Conservation (phyloP, 2,113 vertebrate species). For the Quiscalus mexicanus region DNA sequence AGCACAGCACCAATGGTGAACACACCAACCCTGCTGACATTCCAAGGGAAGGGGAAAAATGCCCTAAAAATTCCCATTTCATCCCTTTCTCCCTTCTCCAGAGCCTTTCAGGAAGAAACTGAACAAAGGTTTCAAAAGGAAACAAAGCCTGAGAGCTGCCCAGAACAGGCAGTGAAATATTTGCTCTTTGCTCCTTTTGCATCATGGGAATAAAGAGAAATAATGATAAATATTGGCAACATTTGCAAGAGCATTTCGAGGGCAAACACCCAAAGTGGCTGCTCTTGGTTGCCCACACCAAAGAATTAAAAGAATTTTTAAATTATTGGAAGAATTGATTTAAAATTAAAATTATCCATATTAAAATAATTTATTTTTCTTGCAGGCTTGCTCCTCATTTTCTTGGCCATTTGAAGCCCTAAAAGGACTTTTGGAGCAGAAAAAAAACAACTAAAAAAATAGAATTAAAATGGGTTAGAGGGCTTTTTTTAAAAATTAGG, state of each 20-base stretch:
- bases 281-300: neutral
- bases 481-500: neutral
- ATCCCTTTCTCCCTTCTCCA: neutral
- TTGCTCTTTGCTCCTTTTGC: neutral
- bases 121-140: neutral
- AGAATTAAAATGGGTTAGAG: accelerated
- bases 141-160: neutral
- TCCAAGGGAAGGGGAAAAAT: neutral
- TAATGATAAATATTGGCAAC: neutral
- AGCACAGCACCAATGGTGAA: neutral
- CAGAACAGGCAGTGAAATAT: neutral
- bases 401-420: neutral
- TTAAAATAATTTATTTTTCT: neutral
- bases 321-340: too few relatives aligned
- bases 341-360: too few relatives aligned
- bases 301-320: neutral
- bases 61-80: neutral
- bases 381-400: neutral
- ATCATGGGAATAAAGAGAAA: neutral
- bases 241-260: neutral
- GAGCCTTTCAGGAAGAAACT: neutral
- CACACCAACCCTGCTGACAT: neutral
- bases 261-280: neutral
- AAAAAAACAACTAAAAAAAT: neutral
- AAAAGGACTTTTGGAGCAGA: neutral